Evolutionary conservation across 2,113 vertebrate genomes (phyloP).

Genomic region (Piprites chloris): DNA sequence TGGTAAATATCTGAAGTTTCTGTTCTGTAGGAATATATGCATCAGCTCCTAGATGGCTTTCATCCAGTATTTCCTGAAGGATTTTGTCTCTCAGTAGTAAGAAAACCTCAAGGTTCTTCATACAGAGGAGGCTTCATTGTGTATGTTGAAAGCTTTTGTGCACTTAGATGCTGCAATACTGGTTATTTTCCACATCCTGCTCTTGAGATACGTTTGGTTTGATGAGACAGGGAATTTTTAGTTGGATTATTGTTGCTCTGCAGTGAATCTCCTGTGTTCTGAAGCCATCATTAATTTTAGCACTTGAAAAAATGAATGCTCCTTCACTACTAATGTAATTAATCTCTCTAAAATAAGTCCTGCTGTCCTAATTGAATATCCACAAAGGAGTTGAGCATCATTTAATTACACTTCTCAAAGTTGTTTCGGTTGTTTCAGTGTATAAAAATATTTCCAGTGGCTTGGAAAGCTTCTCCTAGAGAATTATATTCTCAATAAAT

Average conservation of each 20-base stretch:
- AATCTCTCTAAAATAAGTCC: neutral
- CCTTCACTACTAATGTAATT: neutral
- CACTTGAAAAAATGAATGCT: neutral
- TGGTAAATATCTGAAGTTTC: neutral
- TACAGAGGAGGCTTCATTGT: neutral
- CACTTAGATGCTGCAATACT: neutral
- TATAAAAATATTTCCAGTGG: neutral
- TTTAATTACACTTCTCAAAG: conserved; percentile 1
- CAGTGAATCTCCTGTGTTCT: neutral
- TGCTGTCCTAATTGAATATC: neutral
- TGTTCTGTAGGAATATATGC: neutral
- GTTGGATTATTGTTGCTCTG: neutral
- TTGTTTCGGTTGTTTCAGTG: neutral
- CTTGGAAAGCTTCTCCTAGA: neutral
- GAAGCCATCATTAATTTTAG: neutral
- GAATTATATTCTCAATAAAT: neutral
- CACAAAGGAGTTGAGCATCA: neutral
- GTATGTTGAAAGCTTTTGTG: neutral
- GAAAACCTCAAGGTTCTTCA: neutral
- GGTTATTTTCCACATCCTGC: neutral
- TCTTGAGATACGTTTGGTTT: neutral
- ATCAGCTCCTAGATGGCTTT: neutral
- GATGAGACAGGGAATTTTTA: neutral
- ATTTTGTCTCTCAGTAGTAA: neutral
- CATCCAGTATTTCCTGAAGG: neutral